phyloP scores from a whole-genome alignment of 2,888 invertebrate species.

The Epinotia bilunana region DNA sequence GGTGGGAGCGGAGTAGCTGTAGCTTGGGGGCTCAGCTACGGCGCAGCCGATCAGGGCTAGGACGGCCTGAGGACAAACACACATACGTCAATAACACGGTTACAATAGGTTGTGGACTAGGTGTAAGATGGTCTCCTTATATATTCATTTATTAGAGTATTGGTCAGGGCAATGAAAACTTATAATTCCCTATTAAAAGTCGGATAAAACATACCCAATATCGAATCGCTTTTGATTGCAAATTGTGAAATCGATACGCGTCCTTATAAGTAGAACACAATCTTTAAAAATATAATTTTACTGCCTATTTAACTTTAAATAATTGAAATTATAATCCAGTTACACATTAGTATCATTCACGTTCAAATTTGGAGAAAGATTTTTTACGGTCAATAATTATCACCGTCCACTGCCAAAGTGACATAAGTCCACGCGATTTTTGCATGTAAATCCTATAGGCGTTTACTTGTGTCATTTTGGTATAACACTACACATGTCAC shows the following conservation, averaged over 20 bases:
- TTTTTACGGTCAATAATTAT: not conserved
- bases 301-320: not conserved
- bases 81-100: slow-evolving; percentile 25
- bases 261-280: not conserved
- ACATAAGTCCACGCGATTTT: not conserved
- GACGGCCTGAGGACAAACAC: slow-evolving; percentile 77
- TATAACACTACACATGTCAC: not conserved
- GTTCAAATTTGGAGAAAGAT: slow-evolving; percentile 9
- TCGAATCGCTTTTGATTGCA: not conserved
- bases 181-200: not conserved
- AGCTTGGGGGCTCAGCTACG: slow-evolving; percentile 91
- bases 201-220: not conserved
- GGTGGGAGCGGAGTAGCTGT: slow-evolving; percentile 82
- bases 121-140: not conserved
- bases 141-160: not conserved
- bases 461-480: slow-evolving; percentile 2
- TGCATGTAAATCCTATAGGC: not conserved
- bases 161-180: not conserved
- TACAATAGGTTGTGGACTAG: not conserved
- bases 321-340: not conserved
- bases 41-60: slow-evolving; percentile 90
- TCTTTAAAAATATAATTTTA: not conserved
- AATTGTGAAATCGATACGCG: not conserved
- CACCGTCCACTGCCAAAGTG: not conserved
- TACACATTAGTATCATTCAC: not conserved